Conservation (phyloP, 1,140 invertebrate species). For the Bursaphelenchus mucronatus region DNA sequence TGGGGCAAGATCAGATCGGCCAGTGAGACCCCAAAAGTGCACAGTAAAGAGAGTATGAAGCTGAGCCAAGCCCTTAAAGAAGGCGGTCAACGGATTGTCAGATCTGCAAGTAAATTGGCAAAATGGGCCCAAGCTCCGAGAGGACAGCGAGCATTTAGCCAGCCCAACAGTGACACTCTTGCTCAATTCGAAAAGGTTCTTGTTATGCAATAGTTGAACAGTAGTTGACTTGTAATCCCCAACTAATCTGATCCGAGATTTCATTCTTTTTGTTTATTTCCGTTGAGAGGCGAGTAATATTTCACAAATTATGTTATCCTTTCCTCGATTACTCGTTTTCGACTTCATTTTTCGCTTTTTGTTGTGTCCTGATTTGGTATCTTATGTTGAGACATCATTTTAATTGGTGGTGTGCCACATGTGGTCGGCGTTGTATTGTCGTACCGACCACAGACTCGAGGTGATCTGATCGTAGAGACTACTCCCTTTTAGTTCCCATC, state of each 20-base stretch:
- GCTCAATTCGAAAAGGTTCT: slow-evolving; percentile 46
- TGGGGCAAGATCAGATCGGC: slow-evolving; percentile 46
- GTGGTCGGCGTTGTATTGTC: slow-evolving; percentile 2
- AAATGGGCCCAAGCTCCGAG: slow-evolving; percentile 6
- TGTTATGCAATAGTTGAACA: too few relatives aligned
- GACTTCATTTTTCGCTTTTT: background rate
- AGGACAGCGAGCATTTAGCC: slow-evolving; percentile 24
- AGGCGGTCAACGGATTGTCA: slow-evolving; percentile 23
- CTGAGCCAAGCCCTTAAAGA: slow-evolving; percentile 28
- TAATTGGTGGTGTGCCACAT: slow-evolving; percentile 6
- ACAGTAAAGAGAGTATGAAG: slow-evolving; percentile 1
- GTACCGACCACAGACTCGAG: too few relatives aligned
- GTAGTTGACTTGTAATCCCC: too few relatives aligned
- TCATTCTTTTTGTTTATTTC: too few relatives aligned
- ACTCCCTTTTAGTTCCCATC: background rate
- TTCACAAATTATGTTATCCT: too few relatives aligned
- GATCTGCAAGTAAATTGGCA: slow-evolving; percentile 1
- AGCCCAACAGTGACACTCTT: slow-evolving; percentile 37
- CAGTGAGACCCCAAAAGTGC: slow-evolving; percentile 8
- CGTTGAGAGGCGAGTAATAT: too few relatives aligned
- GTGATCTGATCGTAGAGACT: too few relatives aligned
- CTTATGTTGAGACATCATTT: background rate
- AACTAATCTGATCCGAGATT: too few relatives aligned
- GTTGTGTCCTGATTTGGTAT: slow-evolving; percentile 7
- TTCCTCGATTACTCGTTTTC: too few relatives aligned